Percentiles rank a stretch among this genome's conserved stretches.
These are phyloP conservation scores for Zoanthus sociatus DNA, from an alignment of 92 coral and sea anemone species.

Conservation along the genomic window DNA sequence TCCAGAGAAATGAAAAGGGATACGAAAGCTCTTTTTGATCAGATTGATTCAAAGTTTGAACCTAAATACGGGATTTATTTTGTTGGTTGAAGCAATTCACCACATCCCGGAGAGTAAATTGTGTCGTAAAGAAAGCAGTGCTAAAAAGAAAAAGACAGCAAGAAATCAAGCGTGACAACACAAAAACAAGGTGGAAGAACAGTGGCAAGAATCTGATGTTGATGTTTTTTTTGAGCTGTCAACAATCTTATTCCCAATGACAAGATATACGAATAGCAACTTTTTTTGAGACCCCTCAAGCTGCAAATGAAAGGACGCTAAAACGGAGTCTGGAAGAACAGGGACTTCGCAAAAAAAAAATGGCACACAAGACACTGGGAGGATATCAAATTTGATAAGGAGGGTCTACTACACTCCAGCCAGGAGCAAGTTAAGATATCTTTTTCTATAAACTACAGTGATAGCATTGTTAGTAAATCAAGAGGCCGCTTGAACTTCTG, in stretches of 20 bases:
- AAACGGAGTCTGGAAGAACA: constrained; percentile 3
- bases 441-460: not conserved
- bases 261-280: constrained; percentile 11
- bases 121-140: not conserved
- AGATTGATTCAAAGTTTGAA: not conserved
- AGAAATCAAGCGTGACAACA: constrained; percentile 3
- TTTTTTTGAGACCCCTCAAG: constrained; percentile 12
- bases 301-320: not conserved
- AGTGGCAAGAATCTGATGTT: not conserved
- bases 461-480: not conserved
- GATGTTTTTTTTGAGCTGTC: not conserved
- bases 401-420: constrained; percentile 6
- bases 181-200: not conserved
- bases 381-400: not conserved
- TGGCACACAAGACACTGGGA: constrained; percentile 2
- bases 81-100: constrained; percentile 12
- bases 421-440: constrained; percentile 7
- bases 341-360: constrained; percentile 11
- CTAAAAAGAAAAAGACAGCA: constrained; percentile 4
- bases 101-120: not conserved
- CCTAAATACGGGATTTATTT: constrained; percentile 2
- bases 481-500: not conserved
- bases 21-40: constrained; percentile 3
- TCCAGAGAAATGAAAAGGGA: constrained; percentile 14
- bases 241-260: constrained; percentile 8